A percentile compares a stretch with the other conserved stretches of the same genome.
Conservation (phyloP, 2,113 vertebrate genomes). For the Spea bombifrons region DNA sequence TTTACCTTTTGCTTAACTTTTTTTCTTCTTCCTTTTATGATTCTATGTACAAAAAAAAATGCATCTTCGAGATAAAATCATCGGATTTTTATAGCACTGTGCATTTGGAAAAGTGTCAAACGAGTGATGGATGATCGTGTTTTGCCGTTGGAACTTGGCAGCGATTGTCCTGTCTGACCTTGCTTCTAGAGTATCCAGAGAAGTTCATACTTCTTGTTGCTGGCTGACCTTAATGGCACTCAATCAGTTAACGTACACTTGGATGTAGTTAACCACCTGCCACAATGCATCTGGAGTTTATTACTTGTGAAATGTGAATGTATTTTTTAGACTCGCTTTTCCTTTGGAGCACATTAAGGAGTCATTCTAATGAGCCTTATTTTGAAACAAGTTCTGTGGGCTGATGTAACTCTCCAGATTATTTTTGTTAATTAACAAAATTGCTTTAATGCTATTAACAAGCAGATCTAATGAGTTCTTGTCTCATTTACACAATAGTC, state of each 20-base stretch:
- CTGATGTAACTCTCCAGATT: too few relatives aligned
- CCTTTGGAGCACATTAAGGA: too few relatives aligned
- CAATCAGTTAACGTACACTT: not conserved
- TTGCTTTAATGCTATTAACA: too few relatives aligned
- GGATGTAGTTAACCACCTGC: not conserved
- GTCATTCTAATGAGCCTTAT: too few relatives aligned
- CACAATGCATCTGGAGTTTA: too few relatives aligned
- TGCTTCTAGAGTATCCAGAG: not conserved
- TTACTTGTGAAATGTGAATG: too few relatives aligned
- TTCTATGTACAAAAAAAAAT: not conserved
- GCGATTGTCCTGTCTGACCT: conserved; percentile 18
- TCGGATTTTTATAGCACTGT: not conserved
- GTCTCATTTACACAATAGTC: too few relatives aligned
- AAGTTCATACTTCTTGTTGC: not conserved
- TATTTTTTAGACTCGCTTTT: too few relatives aligned
- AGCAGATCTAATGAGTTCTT: too few relatives aligned
- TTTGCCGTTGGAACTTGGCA: not conserved
- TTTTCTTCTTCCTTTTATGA: not conserved
- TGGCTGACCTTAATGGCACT: not conserved
- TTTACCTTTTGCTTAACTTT: not conserved
- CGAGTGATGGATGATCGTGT: conserved; percentile 15
- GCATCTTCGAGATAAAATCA: not conserved
- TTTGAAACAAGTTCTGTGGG: too few relatives aligned
- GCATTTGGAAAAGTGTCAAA: not conserved
- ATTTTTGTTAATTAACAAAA: too few relatives aligned